Conservation (phyloP, 2,888 invertebrate species). For the Apoderus coryli region DNA sequence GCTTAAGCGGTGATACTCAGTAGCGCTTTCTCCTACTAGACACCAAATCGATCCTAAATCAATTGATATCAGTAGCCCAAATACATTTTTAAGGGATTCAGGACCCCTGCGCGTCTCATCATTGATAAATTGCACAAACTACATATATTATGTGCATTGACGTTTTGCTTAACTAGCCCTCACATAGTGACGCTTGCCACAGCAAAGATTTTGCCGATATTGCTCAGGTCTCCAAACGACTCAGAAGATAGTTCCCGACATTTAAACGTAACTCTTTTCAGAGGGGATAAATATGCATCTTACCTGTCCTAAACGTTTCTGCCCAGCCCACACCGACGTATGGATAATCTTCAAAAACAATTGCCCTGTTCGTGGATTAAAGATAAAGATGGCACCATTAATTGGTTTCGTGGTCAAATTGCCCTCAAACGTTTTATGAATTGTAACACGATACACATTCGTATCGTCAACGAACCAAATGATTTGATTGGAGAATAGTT, state of each 20-base stretch:
- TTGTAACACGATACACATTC: constrained; percentile 97
- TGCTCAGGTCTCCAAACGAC: no score
- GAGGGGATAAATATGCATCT: no score
- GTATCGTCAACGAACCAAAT: constrained; percentile 99
- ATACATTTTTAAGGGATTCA: constrained; percentile 18
- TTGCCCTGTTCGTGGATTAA: constrained; percentile 98
- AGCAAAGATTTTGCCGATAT: no score
- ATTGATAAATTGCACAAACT: constrained; percentile 14
- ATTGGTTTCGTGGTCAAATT: constrained; percentile 99
- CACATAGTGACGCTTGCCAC: no score
- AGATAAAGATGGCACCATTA: constrained; percentile 99
- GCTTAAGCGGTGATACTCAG: no score
- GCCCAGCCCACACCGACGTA: constrained; percentile 99
- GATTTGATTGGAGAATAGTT: constrained; percentile 99
- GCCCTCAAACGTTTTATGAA: constrained; percentile 99
- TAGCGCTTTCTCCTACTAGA: constrained; percentile 15
- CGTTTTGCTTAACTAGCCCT: no score
- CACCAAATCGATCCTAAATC: constrained; percentile 14
- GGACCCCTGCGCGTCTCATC: constrained; percentile 27
- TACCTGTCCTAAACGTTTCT: constrained; percentile 95
- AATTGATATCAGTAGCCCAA: constrained; percentile 13
- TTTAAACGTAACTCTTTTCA: no score
- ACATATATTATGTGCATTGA: no score
- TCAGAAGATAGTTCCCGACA: no score
- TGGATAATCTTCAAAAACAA: constrained; percentile 99